Base-by-base conservation (phyloP, 2,797 vertebrate species). In the Sciaenops ocellatus region DNA sequence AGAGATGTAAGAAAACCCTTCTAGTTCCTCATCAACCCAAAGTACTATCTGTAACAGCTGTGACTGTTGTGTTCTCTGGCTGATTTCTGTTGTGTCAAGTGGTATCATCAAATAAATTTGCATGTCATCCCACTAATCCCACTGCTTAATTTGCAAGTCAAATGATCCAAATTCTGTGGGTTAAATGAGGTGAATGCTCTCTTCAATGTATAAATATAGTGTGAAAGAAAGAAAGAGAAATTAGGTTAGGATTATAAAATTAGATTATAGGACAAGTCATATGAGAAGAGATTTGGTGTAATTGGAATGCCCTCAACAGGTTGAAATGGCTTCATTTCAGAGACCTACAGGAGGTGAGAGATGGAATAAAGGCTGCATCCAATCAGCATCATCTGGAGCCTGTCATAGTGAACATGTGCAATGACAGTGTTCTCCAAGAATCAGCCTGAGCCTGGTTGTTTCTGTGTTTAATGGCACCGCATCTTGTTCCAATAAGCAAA, bases 331-430 rank as follows among this genome's bases (percentile, higher is more conserved):
- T 10, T 3, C 46, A 11, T 61, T 30, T 26, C 56, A 55, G 50
- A 60, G 64, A 48, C 42, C 17, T 46, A 28, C 41, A 67, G 38
- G 69, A 68, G 44, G 46, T 34, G 6, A 51, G 59, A 69, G 38
- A 15, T 38, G 42, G 28, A 80, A 79, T 50, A 66, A 38, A 82
- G 44, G 63, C 79, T 83, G 75, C 41, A 5, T 77, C 82, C 69
- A 87, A 62, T 89, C 57, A 76, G 59, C 38, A 30, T 85, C 80
- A 82, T 86, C 79, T 87, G 82, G 84, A 82, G 73, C 59, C 65
- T 20, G 76, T 81, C 83, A 68, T 28, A 54, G 42, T 51, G 56
- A 77, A 85, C 82, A 81, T 75, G 61, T 83, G 56, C 76, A 66
- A 60, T 64, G 76, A 78, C 59, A 77, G 76, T 57, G 78, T 70